A percentile compares a stretch with the other conserved stretches of the same genome.
Conservation (phyloP, 2,888 invertebrate genomes). For the Tribolium freemani region DNA sequence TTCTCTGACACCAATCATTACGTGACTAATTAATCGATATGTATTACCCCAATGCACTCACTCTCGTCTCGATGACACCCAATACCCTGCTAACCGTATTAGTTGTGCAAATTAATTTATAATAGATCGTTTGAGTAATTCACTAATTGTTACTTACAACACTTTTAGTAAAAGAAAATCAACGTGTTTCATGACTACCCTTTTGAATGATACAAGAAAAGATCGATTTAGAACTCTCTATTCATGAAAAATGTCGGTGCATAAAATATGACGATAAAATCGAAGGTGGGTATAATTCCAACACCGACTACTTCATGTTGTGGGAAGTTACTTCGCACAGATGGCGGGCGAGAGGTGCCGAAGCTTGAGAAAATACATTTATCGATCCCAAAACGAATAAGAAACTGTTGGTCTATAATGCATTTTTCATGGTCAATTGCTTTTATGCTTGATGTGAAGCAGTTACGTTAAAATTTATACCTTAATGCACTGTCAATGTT, state of each 20-base stretch:
- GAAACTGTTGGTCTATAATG: slow-evolving; percentile 10
- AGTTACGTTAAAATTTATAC: neutral
- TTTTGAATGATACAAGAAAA: too few species aligned
- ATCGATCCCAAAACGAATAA: slow-evolving; percentile 22
- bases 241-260: neutral
- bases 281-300: neutral
- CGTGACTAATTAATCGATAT: slow-evolving; percentile 37
- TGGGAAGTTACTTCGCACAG: slow-evolving; percentile 9
- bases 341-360: slow-evolving; percentile 10
- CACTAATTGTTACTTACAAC: neutral
- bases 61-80: slow-evolving; percentile 14
- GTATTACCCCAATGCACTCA: slow-evolving; percentile 9
- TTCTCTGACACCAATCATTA: slow-evolving; percentile 36
- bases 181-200: too few species aligned
- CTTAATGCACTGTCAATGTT: slow-evolving; percentile 23
- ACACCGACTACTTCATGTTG: neutral
- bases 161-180: too few species aligned
- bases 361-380: slow-evolving; percentile 21
- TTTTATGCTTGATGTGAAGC: neutral
- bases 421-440: slow-evolving; percentile 12
- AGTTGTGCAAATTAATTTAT: slow-evolving; percentile 15
- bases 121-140: neutral
- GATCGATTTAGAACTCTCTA: too few species aligned
- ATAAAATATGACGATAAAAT: neutral
- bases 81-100: slow-evolving; percentile 5